Evolutionary conservation across 2,113 vertebrate genomes (phyloP), one percentile per base, ranked within the genome.

Genomic region (Choloepus hoffmanni): DNA sequence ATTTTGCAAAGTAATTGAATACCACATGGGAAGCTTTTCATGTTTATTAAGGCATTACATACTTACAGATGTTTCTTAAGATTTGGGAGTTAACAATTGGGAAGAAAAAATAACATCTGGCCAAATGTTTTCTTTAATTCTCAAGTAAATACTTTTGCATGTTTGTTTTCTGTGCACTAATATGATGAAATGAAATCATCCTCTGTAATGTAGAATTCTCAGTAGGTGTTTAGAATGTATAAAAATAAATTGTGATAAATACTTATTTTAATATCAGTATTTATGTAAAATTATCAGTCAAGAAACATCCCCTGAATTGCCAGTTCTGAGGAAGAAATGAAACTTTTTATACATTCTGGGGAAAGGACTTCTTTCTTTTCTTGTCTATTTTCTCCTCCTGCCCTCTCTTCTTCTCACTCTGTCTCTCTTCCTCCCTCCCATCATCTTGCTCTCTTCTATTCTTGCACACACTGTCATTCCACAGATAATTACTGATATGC

Each of bases 121-220:
- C 28, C 8, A 83, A 78, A 79, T 87, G 40, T 83, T 94, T 89
- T 85, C 40, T 89, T 68, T 63, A 91, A 82, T 74, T 93, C 18
- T 63, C 26, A 62, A 87, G 48, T 76, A 95, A 85, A 76, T 84
- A 78, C 67, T 28, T 94, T 68, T 77, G 70, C 2, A 55, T 11
- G 5, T 28, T 85, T 96, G 9, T 73, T 82, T 84, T 55, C 15
- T 2, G 45, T 73, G 33, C 7, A 28, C 18, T 86, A 58, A 63
- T 53, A 65, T 21, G 2, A 55, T 65, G 55, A 76, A 86, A 73
- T 45, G 6, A 85, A 88, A 60, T 24, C 16, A 81, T 24, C 86
- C 7, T 72, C 73, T 88, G 1, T 67, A 83, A 89, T 68, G 3
- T 43, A 92, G 10, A 12, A 85, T 0, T 77, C 7, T 43, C 55